Evolutionary conservation across 2,113 vertebrate species (phyloP), one percentile per base, ranked within the genome.

Genomic region (Cariama cristata): DNA sequence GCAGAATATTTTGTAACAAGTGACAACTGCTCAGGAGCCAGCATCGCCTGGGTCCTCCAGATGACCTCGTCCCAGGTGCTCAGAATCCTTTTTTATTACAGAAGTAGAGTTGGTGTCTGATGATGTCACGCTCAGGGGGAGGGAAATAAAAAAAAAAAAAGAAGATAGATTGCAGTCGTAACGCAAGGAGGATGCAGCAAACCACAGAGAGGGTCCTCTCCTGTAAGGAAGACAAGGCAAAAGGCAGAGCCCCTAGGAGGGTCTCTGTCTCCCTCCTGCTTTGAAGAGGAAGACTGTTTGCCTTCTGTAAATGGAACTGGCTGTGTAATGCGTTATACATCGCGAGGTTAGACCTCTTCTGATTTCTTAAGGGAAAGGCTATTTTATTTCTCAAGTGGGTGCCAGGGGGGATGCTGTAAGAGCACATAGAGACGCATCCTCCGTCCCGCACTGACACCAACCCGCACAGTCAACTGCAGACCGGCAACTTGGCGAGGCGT

Each of bases 1-100:
- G 77, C 95, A 58, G 81, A 79, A 95, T 68, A 59, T 83, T 97
- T 96, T 97, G 96, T 96, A 88, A 97, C 96, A 97, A 95, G 97
- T 0, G 28, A 66, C 79, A 32, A 28, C 45, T 79, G 49, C 79
- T 90, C 38, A n/a, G 68, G 28, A 94, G 55, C 60, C 85, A 59
- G 82, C 52, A 86, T 95, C 14, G 14, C 93, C 94, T 90, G 77
- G 93, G 66, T 96, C 92, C 93, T 96, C 76, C 86, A 96, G 96
- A 80, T 94, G 98, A 98, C 97, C 97, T 97, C 94, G 64, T 98
- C 90, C 92, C 97, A 96, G 94, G 97, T 97, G 95, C 97, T 98
- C 23, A 62, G 97, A 97, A 98, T 98, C 40, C 30, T 96, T 94
- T 97, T 94, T 88, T 59, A 84, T 86, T 71, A 67, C 91, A 85